Conservation (phyloP, 2,888 invertebrate genomes). For the Drosophila birchii region DNA sequence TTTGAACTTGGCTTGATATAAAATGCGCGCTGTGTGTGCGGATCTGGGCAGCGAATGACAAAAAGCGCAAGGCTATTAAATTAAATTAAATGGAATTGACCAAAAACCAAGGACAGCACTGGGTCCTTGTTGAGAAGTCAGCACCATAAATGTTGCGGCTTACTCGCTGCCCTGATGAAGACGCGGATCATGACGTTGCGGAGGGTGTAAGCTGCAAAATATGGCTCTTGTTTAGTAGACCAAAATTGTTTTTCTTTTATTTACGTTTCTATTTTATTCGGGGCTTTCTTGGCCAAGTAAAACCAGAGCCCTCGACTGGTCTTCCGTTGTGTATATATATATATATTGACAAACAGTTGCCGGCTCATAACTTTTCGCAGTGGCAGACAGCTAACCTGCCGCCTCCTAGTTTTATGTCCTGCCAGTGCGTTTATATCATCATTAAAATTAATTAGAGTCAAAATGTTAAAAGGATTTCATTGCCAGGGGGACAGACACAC, state of each 20-base stretch:
- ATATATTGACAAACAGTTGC: constrained; percentile 56
- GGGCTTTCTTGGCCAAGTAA: constrained; percentile 13
- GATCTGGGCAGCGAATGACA: constrained; percentile 66
- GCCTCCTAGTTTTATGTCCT: constrained; percentile 38
- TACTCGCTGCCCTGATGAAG: constrained; percentile 33
- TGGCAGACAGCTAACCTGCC: constrained; percentile 7
- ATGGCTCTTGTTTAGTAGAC: constrained; percentile 54
- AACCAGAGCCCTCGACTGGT: constrained; percentile 20
- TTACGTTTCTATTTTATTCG: constrained; percentile 16
- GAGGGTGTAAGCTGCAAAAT: constrained; percentile 54
- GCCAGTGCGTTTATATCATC: constrained; percentile 64
- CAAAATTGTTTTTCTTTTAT: constrained; percentile 50
- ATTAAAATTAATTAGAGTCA: constrained; percentile 83
- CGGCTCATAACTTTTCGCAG: constrained; percentile 42
- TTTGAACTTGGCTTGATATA: constrained; percentile 49
- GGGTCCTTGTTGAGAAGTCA: constrained; percentile 51
- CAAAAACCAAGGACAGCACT: constrained; percentile 63
- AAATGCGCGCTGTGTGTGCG: constrained; percentile 60
- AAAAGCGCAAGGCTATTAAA: constrained; percentile 81
- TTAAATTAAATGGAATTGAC: constrained; percentile 81
- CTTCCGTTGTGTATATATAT: constrained; percentile 28
- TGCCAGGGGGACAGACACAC: constrained; percentile 25
- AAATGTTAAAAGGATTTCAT: constrained; percentile 72
- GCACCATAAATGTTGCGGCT: constrained; percentile 51
- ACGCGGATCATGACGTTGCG: constrained; percentile 16